Percentiles rank a stretch among this genome's conserved stretches.
Evolutionary conservation across 2,888 invertebrate species (phyloP).

Genomic region (Cryptophagus acutangulus): DNA sequence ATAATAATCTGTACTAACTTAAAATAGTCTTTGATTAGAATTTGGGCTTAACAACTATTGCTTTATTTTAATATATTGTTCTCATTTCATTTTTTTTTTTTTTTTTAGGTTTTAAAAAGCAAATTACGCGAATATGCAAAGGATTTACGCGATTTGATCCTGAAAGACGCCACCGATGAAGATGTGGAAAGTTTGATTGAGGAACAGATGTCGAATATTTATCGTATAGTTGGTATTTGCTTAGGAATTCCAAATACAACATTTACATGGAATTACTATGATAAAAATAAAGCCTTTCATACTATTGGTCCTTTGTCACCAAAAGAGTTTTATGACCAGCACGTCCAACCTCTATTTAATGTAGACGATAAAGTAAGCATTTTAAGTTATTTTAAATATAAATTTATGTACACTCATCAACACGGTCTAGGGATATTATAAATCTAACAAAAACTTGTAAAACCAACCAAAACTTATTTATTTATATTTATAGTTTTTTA

Average conservation of each 20-base stretch:
- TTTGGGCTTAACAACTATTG: too few relatives aligned
- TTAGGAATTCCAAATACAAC: slow-evolving; percentile 74
- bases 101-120: too few relatives aligned
- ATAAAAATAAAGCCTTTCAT: slow-evolving; percentile 71
- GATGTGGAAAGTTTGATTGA: slow-evolving; percentile 60
- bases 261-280: slow-evolving; percentile 82
- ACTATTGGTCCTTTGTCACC: slow-evolving; percentile 72
- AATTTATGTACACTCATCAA: too few relatives aligned
- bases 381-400: too few relatives aligned
- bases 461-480: too few relatives aligned
- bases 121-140: slow-evolving; percentile 80
- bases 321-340: slow-evolving; percentile 71
- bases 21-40: too few relatives aligned
- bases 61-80: too few relatives aligned
- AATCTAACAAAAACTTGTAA: too few relatives aligned
- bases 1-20: too few relatives aligned
- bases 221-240: slow-evolving; percentile 77
- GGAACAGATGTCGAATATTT: slow-evolving; percentile 70
- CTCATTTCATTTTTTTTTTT: too few relatives aligned
- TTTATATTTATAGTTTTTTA: too few relatives aligned
- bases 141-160: slow-evolving; percentile 62
- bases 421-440: too few relatives aligned
- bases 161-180: slow-evolving; percentile 56
- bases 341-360: slow-evolving; percentile 73
- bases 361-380: slow-evolving; percentile 66